Evolutionary conservation across 1,140 invertebrate genomes (phyloP).

Genomic region (Neodiprion virginianus): DNA sequence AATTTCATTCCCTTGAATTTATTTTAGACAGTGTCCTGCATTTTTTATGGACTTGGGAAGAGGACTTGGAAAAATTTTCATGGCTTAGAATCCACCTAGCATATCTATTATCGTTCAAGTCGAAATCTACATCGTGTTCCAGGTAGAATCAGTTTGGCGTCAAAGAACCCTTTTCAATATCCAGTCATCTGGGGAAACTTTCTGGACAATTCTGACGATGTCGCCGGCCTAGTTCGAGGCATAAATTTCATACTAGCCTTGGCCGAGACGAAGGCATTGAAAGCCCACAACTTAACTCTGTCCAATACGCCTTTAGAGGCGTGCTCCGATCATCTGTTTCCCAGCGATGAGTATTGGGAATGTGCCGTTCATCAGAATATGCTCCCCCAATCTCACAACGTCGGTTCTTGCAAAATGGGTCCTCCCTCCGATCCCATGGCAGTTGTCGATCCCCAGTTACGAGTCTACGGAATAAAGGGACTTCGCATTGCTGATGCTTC

Average conservation of each 20-base stretch:
- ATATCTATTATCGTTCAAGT: no score
- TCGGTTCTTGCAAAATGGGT: constrained; percentile 69
- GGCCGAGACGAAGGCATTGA: constrained; percentile 40
- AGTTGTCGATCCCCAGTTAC: constrained; percentile 56
- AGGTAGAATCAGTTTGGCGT: constrained; percentile 64
- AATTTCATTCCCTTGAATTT: no score
- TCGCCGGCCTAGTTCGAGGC: constrained; percentile 55
- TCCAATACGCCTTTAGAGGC: constrained; percentile 15
- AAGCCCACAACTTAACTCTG: constrained; percentile 37
- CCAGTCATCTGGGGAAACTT: constrained; percentile 70
- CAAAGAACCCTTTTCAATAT: constrained; percentile 60
- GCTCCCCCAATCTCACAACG: constrained; percentile 65
- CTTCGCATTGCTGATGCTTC: constrained; percentile 61
- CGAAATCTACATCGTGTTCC: constrained; percentile 3
- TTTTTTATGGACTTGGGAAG: no score
- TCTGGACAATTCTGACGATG: constrained; percentile 53
- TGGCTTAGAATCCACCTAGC: no score
- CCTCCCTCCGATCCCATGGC: constrained; percentile 47
- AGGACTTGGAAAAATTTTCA: no score
- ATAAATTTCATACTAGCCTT: constrained; percentile 44
- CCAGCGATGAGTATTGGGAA: constrained; percentile 67
- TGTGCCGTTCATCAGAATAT: constrained; percentile 59
- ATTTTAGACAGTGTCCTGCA: no score
- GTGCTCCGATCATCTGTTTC: constrained; percentile 57
- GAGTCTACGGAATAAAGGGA: constrained; percentile 37